Conservation (phyloP, 1,140 invertebrate species). For the Hylaeus volcanicus region DNA sequence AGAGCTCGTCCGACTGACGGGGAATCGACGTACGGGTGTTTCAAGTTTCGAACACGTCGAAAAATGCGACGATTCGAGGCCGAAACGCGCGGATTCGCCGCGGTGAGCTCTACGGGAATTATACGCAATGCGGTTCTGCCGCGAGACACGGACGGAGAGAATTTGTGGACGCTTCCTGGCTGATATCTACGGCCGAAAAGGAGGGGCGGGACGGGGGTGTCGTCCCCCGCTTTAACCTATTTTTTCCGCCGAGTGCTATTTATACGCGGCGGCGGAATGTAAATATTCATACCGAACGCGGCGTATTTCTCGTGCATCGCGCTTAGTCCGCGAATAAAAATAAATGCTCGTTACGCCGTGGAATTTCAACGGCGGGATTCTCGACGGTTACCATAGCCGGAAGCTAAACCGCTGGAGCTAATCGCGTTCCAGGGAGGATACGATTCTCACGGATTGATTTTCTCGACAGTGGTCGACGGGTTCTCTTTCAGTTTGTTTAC, state of each 20-base stretch:
- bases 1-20: slow-evolving; percentile 22
- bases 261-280: slow-evolving; percentile 54
- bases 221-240: slow-evolving; percentile 47
- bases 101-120: slow-evolving; percentile 25
- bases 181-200: slow-evolving; percentile 34
- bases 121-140: slow-evolving; percentile 59
- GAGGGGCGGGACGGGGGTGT: not conserved
- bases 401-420: slow-evolving; percentile 2
- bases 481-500: not conserved
- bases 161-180: slow-evolving; percentile 51
- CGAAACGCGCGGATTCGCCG: not conserved
- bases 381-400: not conserved
- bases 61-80: not conserved
- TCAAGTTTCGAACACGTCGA: not conserved
- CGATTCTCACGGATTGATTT: slow-evolving; percentile 11
- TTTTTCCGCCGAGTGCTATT: slow-evolving; percentile 56
- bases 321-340: slow-evolving; percentile 56
- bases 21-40: not conserved
- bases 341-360: slow-evolving; percentile 38
- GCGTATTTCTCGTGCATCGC: slow-evolving; percentile 37
- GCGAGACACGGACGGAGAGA: slow-evolving; percentile 31
- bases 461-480: too few relatives aligned
- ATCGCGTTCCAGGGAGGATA: not conserved
- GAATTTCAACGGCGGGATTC: slow-evolving; percentile 17
- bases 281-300: slow-evolving; percentile 59